Base-by-base conservation (phyloP, 23 tunicate genomes). In the Trididemnum miniatum region DNA sequence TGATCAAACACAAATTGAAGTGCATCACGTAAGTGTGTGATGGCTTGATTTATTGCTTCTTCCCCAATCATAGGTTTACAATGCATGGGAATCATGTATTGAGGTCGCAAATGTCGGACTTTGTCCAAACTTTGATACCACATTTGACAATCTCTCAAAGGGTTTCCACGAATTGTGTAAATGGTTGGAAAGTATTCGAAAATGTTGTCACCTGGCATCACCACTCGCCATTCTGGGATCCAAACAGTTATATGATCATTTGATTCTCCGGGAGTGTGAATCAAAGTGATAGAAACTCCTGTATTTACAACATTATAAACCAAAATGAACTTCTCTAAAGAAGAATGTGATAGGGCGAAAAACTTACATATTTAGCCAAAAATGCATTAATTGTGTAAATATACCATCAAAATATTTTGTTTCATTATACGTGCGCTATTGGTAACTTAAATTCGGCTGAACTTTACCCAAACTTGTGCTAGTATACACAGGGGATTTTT, bases 241-340 rank as follows among this genome's bases (percentile, higher is more conserved):
- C 91, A 89, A 26, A 95, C 85, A 20, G 95, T 72, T 0, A 67
- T 82, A 28, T 90, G 92, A 66, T 95, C 99, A 72, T 86, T 86
- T 28, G 99, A 85, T 71, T 95, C 99, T 1, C 99, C 99, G 30
- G 98, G 98, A 26, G 98, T 89, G 86, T 94, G 94, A 30, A 91
- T 76, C 4, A 91, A 81, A 50, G 74, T 65, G 38, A 67, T 12
- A 30, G 37, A 5, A 33, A 67, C 75, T 12, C 75, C 75, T 67
- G 5, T 7, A n/a, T n/a, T n/a, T n/a, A n/a, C n/a, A n/a, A n/a
- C n/a, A n/a, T n/a, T n/a, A n/a, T n/a, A n/a, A n/a, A n/a, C n/a
- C n/a, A n/a, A n/a, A n/a, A n/a, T n/a, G n/a, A n/a, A n/a, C n/a
- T n/a, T n/a, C n/a, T n/a, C n/a, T n/a, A n/a, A n/a, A n/a, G n/a